Evolutionary conservation across 2,113 vertebrate genomes (phyloP).

Genomic region (Boleophthalmus pectinirostris): DNA sequence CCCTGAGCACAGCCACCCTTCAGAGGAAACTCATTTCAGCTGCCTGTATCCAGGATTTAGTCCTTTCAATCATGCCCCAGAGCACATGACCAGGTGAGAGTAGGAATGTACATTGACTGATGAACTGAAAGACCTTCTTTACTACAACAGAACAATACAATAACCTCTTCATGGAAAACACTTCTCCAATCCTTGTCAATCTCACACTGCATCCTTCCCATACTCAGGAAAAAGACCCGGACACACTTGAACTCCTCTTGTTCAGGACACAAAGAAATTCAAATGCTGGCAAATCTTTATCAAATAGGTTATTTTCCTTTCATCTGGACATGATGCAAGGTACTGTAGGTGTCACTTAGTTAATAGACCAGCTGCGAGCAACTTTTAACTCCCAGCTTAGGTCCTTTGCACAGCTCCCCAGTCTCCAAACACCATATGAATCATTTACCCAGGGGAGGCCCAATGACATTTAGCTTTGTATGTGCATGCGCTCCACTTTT

Average conservation of each 20-base stretch:
- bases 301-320: not conserved
- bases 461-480: slow-evolving; percentile 66
- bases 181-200: not conserved
- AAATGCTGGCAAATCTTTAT: not conserved
- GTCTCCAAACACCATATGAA: slow-evolving; percentile 54
- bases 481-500: slow-evolving; percentile 54
- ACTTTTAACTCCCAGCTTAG: slow-evolving; percentile 33
- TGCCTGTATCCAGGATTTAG: not conserved
- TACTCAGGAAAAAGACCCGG: not conserved
- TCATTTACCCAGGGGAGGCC: slow-evolving; percentile 60
- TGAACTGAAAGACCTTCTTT: too few species aligned
- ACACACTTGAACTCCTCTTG: not conserved
- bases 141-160: not conserved
- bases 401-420: slow-evolving; percentile 53
- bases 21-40: not conserved
- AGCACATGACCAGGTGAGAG: not conserved
- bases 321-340: not conserved
- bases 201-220: not conserved
- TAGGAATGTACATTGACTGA: not conserved
- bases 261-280: not conserved
- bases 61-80: not conserved
- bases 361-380: slow-evolving; percentile 31
- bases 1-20: not conserved
- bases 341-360: slow-evolving; percentile 10
- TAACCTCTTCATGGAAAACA: not conserved